Base-by-base conservation (phyloP, 2,888 invertebrate genomes). In the Aricia artaxerxes region DNA sequence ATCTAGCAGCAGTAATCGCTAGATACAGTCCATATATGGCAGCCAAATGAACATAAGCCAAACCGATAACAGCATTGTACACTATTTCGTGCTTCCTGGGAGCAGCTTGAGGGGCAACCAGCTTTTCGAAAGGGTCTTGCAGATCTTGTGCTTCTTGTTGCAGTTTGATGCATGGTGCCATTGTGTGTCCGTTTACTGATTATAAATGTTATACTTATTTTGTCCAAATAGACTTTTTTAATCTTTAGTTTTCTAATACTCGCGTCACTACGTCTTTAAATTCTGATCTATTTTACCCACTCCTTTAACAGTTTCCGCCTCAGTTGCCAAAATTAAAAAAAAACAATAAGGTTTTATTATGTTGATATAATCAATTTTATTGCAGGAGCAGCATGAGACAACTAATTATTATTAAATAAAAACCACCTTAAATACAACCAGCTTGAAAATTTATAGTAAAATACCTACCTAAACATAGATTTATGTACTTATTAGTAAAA, bases 11-110 rank as follows among this genome's bases (percentile, higher is more conserved):
- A 4, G 76, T 76, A 0, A 49, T 0, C 11, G 76, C 76, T 31
- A 76, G 57, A 7, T 76, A 76, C 3, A 76, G 35, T 4, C 76
- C 76, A n/a, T 76, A 76, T 5, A 76, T 1, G 2, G 53, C 76
- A 11, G 76, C 76, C 57, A 76, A 31, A 4, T 76, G 76, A 2
- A 35, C 16, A 24, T 49, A 76, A 0, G 13, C 76, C 2, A 76
- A 16, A 5, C 53, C 53, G 16, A 76, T 16, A 5, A 76, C 31
- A 4, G 49, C 53, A 3, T 13, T 53, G 6, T 76, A 57, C 4
- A 76, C 35, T 16, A 76, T 49, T 7, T 76, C 76, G 57, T 49
- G 16, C 57, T 76, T 57, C 13, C 76, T 24, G 53, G 76, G 76
- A 5, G 53, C 76, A 5, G 76, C 57, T 53, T 76, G 76, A 16